Percentiles rank a stretch among this genome's conserved stretches.
phyloP scores from a whole-genome alignment of 2,888 invertebrate genomes.

The Podotricha telesiphe region DNA sequence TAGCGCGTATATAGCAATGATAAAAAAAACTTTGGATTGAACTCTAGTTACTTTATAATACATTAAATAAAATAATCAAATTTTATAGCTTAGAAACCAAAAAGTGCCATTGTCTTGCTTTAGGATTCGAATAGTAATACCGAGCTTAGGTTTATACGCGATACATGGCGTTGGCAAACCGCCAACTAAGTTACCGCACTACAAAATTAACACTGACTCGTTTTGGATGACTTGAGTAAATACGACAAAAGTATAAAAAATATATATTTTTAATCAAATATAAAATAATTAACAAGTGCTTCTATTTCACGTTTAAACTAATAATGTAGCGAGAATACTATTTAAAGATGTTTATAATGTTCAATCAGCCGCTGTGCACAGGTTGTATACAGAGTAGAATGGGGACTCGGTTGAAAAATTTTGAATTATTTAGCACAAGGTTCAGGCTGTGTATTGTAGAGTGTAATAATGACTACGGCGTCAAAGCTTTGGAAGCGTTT shows the following conservation, averaged over 20 bases:
- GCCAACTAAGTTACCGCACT: conserved; percentile 41
- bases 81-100: conserved; percentile 6
- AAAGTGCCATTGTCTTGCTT: conserved; percentile 23
- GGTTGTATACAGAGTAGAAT: conserved; percentile 31
- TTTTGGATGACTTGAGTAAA: not conserved
- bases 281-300: not conserved
- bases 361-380: conserved; percentile 22
- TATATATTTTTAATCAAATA: not conserved
- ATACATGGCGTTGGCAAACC: conserved; percentile 39
- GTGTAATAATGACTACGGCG: conserved; percentile 38
- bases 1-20: no score
- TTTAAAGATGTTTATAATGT: conserved; percentile 10
- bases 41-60: not conserved
- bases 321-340: not conserved
- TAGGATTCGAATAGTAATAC: conserved; percentile 32
- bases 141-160: conserved; percentile 39
- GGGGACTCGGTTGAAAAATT: conserved; percentile 33
- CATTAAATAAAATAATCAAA: not conserved
- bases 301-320: not conserved
- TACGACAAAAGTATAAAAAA: not conserved
- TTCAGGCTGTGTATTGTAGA: conserved; percentile 36
- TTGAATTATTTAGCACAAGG: conserved; percentile 43
- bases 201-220: conserved; percentile 43
- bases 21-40: no score
- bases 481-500: conserved; percentile 38